These are phyloP conservation scores for Neodiprion virginianus DNA, from an alignment of 1,140 invertebrate genomes.

Conservation along the genomic window DNA sequence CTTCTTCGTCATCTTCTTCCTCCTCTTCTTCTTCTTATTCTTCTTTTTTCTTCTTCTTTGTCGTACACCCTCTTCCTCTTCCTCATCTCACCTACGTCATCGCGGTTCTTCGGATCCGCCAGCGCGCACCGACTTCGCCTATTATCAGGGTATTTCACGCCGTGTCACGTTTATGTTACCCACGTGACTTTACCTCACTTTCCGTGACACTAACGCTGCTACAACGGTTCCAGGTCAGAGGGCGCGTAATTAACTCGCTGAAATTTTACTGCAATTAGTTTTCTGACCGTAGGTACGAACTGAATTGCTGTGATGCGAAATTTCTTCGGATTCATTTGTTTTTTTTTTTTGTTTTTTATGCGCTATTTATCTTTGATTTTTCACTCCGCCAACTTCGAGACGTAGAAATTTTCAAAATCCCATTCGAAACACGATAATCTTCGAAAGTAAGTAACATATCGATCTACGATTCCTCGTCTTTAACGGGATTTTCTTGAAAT, in stretches of 20 bases:
- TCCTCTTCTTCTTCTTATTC: conserved; percentile 3
- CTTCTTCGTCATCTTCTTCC: conserved; percentile 10
- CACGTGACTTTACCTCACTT: conserved; percentile 59
- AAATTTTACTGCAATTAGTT: conserved; percentile 30
- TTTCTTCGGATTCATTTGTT: no score
- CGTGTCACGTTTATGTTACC: conserved; percentile 57
- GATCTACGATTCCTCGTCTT: no score
- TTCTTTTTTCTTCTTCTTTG: background rate
- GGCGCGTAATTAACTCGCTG: conserved; percentile 47
- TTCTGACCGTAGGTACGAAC: no score
- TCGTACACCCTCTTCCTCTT: background rate
- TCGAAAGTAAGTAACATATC: no score
- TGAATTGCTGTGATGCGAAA: no score
- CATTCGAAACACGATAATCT: no score
- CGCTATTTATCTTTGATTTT: no score
- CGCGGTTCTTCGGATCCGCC: conserved; percentile 41
- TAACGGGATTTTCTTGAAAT: no score
- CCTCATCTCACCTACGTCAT: background rate
- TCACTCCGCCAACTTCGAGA: no score
- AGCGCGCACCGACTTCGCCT: conserved; percentile 51
- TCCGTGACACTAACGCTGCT: conserved; percentile 52
- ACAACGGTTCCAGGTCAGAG: conserved; percentile 45
- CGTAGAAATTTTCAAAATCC: no score
- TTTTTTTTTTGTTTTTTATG: no score
- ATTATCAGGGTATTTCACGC: conserved; percentile 60